Percentiles rank a stretch among this genome's conserved stretches.
Conservation (phyloP, 2,888 invertebrate species). For the Tiphia femorata region DNA sequence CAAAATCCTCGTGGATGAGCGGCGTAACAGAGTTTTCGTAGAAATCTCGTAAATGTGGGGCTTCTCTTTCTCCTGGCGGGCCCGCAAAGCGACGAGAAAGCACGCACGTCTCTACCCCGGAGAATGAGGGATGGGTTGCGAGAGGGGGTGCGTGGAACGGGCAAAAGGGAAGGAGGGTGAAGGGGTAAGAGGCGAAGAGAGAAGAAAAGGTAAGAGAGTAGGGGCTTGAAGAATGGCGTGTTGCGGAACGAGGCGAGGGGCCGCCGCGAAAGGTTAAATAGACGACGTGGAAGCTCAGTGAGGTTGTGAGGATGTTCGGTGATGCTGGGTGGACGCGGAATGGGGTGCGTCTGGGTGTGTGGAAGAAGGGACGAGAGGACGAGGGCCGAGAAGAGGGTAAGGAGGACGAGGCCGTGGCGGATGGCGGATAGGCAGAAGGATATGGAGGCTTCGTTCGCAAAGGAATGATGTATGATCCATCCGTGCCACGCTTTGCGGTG, state of each 20-base stretch:
- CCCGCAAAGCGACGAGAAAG: constrained; percentile 39
- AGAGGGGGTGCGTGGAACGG: constrained; percentile 18
- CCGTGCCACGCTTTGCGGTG: constrained; percentile 50
- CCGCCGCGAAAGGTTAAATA: constrained; percentile 46
- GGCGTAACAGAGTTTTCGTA: constrained; percentile 48
- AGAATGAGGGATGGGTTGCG: not conserved
- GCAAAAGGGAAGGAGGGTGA: not conserved
- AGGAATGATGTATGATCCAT: constrained; percentile 61
- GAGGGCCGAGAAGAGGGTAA: constrained; percentile 10
- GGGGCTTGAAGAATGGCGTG: constrained; percentile 50
- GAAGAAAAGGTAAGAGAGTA: not conserved
- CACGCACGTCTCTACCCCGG: constrained; percentile 40
- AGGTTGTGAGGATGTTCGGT: constrained; percentile 1
- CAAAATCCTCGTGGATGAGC: no score
- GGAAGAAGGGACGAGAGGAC: constrained; percentile 19
- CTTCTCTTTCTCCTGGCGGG: constrained; percentile 25
- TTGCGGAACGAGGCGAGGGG: constrained; percentile 33
- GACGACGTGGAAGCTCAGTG: constrained; percentile 34
- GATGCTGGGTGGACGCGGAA: not conserved
- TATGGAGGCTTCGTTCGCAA: constrained; percentile 49
- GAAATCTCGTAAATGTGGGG: constrained; percentile 45
- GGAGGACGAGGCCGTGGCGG: constrained; percentile 2
- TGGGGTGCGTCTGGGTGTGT: not conserved
- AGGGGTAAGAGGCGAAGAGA: not conserved
- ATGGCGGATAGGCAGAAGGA: constrained; percentile 39